Evolutionary conservation across 2,797 vertebrate genomes (phyloP).

Genomic region (Scarus forsteni): DNA sequence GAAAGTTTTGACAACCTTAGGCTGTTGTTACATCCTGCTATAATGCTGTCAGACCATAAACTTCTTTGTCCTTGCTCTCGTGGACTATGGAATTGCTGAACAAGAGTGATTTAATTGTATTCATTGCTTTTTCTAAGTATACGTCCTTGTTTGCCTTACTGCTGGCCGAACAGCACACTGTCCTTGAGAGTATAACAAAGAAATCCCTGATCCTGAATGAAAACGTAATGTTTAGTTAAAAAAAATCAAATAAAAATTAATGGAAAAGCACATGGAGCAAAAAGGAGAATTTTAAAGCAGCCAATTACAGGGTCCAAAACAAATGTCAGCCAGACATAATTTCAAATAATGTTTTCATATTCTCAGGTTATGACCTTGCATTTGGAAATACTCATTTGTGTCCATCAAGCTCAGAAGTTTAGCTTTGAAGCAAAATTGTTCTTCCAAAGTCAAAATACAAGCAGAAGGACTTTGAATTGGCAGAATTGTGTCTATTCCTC

Average conservation of each 20-base stretch:
- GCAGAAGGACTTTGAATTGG: too few relatives aligned
- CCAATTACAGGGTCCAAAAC: neutral
- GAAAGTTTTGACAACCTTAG: too few relatives aligned
- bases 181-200: neutral
- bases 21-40: too few relatives aligned
- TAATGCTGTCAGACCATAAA: neutral
- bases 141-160: neutral
- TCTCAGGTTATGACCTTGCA: too few relatives aligned
- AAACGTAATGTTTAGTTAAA: neutral
- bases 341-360: too few relatives aligned
- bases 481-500: too few relatives aligned
- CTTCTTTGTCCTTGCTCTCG: neutral
- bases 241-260: neutral
- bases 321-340: too few relatives aligned
- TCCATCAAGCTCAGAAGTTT: too few relatives aligned
- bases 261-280: neutral
- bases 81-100: too few relatives aligned
- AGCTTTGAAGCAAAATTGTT: too few relatives aligned
- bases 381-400: too few relatives aligned
- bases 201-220: neutral
- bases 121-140: neutral
- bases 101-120: neutral
- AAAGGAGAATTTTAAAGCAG: neutral
- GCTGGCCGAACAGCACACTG: neutral
- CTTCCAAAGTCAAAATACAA: too few relatives aligned